Base-by-base conservation (phyloP, 2,888 invertebrate genomes). In the Tipula unca region DNA sequence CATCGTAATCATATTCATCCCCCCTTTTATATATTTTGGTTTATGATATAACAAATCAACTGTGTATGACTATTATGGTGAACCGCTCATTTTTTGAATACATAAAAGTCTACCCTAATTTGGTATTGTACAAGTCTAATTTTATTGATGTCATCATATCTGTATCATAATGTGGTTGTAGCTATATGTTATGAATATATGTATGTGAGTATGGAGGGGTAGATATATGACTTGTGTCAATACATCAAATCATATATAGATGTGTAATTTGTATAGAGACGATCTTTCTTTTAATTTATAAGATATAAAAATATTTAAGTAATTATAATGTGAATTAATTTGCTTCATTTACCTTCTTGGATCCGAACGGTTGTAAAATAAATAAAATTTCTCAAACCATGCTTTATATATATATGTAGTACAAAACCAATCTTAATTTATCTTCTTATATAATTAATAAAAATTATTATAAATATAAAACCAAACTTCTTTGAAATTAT, bases 71-170 rank as follows among this genome's bases (percentile, higher is more conserved):
- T 69, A 25, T 69, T 69, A 69, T 69, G 69, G 69, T 69, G 69
- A 69, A 69, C 69, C 69, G 25, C 69, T 69, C 69, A 69, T 8
- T 69, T 69, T 69, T 69, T 69, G 69, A 25, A 25, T 69, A 69
- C 69, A 69, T 69, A 69, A 25, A 48, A 69, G 25, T 25, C 69
- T 25, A 69, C 69, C 69, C 69, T 25, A 69, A 69, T 69, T 69
- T 25, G 13, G 10, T 69, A 25, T n/a, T 48, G 2, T 69, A 69
- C 69, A 69, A 10, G 69, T 13, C 69, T 69, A 25, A 69, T 69
- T 69, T 69, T 69, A 69, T 69, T 69, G 69, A 69, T 69, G 69
- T 69, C 69, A 69, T 69, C 69, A 69, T 25, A 69, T 69, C 69
- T 69, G 25, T 69, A 69, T 69, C 69, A 69, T 20, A 69, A 69